These are phyloP conservation scores for Noctua comes DNA, from an alignment of 2,888 invertebrate species.

Conservation along the genomic window DNA sequence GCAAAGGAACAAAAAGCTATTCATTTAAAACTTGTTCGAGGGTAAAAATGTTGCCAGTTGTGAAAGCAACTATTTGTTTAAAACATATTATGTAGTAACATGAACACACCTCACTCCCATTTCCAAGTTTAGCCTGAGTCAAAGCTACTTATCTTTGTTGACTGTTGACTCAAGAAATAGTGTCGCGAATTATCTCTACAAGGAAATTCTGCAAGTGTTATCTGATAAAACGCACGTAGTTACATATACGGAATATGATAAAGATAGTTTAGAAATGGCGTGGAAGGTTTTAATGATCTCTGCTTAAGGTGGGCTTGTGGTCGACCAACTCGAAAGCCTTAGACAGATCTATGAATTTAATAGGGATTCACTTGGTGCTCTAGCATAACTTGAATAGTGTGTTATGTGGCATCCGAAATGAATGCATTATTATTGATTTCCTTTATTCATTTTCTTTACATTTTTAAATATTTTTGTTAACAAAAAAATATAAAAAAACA, in stretches of 20 bases:
- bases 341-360: conserved; percentile 17
- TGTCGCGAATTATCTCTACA: conserved; percentile 68
- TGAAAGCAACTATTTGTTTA: conserved; percentile 28
- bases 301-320: background rate
- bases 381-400: background rate
- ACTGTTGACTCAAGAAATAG: conserved; percentile 64
- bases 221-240: conserved; percentile 55
- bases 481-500: too few species aligned
- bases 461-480: too few species aligned
- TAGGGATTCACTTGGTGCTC: background rate
- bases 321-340: conserved; percentile 31
- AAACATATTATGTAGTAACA: conserved; percentile 24
- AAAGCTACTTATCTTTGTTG: conserved; percentile 51
- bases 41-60: conserved; percentile 19
- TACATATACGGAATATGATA: conserved; percentile 41
- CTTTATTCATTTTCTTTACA: too few species aligned
- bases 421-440: background rate
- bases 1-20: conserved; percentile 5
- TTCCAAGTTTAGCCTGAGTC: conserved; percentile 54
- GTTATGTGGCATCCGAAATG: background rate
- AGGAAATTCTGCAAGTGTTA: conserved; percentile 65
- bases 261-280: conserved; percentile 10
- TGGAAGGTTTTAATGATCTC: conserved; percentile 13
- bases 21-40: conserved; percentile 21
- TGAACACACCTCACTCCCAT: conserved; percentile 47